Evolutionary conservation across 2,888 invertebrate genomes (phyloP), one percentile per base, ranked within the genome.

Genomic region (Phyto melanocephala): DNA sequence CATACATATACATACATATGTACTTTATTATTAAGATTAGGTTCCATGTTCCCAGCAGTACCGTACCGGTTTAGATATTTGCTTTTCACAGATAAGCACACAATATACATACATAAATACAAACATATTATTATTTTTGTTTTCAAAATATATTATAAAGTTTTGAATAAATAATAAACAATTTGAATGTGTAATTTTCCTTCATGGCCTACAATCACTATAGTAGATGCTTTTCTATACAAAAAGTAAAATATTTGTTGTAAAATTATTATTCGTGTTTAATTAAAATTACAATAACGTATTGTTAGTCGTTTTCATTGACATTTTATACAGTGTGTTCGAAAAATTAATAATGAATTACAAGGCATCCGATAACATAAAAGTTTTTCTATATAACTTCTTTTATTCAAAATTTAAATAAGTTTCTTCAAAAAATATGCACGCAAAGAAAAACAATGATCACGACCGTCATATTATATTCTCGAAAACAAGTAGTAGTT

Each of bases 11-110:
- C n/a, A n/a, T n/a, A n/a, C n/a, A n/a, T n/a, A n/a, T n/a, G n/a
- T n/a, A n/a, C n/a, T n/a, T n/a, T n/a, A n/a, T 42, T 33, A 63
- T 54, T 63, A 28, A 47, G 62, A 74, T 63, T 54, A 65, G 42
- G 74, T 74, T 74, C 74, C 63, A 74, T 33, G 74, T 63, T 74
- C 74, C 28, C 33, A 63, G 35, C 54, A 56, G 54, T 56, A 74
- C 74, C 74, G 63, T 65, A 56, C 63, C 74, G 63, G 63, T 65
- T 56, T 65, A 52, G 28, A 45, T 20, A n/a, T 33, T 35, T 35
- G 24, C 3, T n/a, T 63, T 70, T 56, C 11, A 47, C 58, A 58
- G 70, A 71, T 71, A 71, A 71, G 58, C 56, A 24, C 54, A 54
- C 47, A 71, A 52, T 71, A 20, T 58, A 58, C 45, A 35, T 70